These are phyloP conservation scores for Thumatha senex DNA, from an alignment of 2,888 invertebrate genomes.

Conservation along the genomic window DNA sequence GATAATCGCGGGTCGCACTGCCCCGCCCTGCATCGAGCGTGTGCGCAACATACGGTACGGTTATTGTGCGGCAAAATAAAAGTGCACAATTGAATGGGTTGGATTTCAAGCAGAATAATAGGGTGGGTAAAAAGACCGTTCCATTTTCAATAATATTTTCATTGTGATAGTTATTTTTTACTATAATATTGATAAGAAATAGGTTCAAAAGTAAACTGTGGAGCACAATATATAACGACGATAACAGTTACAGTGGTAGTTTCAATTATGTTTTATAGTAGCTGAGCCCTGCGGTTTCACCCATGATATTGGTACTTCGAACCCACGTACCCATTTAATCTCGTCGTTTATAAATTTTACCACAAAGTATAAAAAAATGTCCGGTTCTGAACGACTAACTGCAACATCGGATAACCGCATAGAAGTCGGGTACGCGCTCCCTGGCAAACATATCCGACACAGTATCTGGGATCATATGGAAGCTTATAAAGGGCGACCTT, in stretches of 20 bases:
- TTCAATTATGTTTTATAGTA: no score
- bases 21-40: conserved; percentile 62
- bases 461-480: no score
- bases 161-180: conserved; percentile 1
- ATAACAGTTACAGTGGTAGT: background rate
- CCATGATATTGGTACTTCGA: no score
- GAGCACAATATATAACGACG: background rate
- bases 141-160: conserved; percentile 4
- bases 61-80: conserved; percentile 70
- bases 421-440: no score
- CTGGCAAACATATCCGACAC: no score
- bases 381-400: no score
- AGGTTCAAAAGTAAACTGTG: background rate
- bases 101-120: conserved; percentile 55
- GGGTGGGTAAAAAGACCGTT: conserved; percentile 29
- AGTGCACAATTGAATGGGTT: conserved; percentile 72
- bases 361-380: no score
- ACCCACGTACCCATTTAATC: no score
- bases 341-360: no score
- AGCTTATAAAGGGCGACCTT: no score
- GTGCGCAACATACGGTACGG: conserved; percentile 51
- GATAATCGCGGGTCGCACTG: conserved; percentile 76
- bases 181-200: background rate
- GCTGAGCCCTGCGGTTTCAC: no score
- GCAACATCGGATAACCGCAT: no score